Conservation (phyloP, 1,140 invertebrate species). For the honey bee (Apis mellifera) region DNA sequence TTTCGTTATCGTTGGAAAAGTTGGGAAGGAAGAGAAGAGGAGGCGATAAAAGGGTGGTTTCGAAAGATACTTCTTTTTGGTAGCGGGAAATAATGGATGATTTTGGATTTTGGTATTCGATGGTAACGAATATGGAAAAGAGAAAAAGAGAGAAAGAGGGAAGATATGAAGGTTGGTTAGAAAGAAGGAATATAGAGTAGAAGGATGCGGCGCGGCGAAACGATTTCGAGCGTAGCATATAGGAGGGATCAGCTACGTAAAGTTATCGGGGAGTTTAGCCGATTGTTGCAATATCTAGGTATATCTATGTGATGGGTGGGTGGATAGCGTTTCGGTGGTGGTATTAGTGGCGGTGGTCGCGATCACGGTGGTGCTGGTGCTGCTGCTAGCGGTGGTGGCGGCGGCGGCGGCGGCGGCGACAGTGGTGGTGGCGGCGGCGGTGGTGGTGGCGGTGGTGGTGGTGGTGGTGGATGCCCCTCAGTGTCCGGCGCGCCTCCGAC, state of each 20-base stretch:
- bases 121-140: too few species aligned
- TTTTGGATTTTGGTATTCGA: too few species aligned
- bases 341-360: slow-evolving; percentile 55
- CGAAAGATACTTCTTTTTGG: too few species aligned
- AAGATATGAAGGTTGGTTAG: neutral
- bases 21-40: too few species aligned
- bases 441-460: slow-evolving; percentile 59
- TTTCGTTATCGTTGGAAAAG: too few species aligned
- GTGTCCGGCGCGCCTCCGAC: slow-evolving; percentile 81
- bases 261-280: slow-evolving; percentile 72
- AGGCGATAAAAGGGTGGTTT: too few species aligned
- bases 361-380: slow-evolving; percentile 42
- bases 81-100: too few species aligned
- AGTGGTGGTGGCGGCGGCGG: slow-evolving; percentile 49
- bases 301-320: slow-evolving; percentile 72
- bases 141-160: neutral
- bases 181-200: neutral
- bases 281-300: slow-evolving; percentile 68
- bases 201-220: neutral
- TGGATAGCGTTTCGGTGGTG: slow-evolving; percentile 70
- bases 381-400: slow-evolving; percentile 51
- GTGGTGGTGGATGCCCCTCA: slow-evolving; percentile 79
- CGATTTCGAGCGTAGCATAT: slow-evolving; percentile 37
- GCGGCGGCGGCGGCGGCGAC: slow-evolving; percentile 18
- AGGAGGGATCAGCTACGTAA: slow-evolving; percentile 64